Evolutionary conservation across 2,888 invertebrate species (phyloP), one percentile per base, ranked within the genome.

Genomic region (Litoditis marina): DNA sequence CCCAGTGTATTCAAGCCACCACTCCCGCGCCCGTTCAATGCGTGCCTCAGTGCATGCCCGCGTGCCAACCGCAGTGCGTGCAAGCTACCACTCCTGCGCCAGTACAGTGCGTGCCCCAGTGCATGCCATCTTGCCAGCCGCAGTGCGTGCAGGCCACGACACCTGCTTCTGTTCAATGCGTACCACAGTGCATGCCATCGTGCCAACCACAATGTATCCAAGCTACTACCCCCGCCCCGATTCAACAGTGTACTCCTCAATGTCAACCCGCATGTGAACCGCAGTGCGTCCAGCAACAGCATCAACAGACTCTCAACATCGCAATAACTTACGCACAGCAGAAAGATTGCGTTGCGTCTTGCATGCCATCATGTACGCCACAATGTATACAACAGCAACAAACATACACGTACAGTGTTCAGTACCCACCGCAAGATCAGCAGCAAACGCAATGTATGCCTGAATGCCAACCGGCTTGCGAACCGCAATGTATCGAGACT

Each of bases 241-340:
- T 47, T 7, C 59, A 61, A 25, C 44, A 58, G 34, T 68, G 68
- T 34, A 50, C 60, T 32, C 68, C 66, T 32, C 64, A 60, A 49
- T 71, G 71, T 42, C 68, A 71, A 28, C 71, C 71, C 32, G 60
- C 66, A 42, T 71, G 71, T 52, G 52, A 47, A 11, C 60, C 61
- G 27, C 60, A 60, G 6, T 70, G 70, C 52, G 53, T 68, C 31
- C 31, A 58, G 13, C 31, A 39, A 16, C 53, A 53, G 19, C 22
- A 19, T 7, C 19, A 19, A 7, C 50, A 50, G 28, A 25, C 50
- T 50, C 27, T 50, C 50, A 22, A 22, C 5, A 50, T 50, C 22
- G 28, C 19, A 6, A 27, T 50, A n/a, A 19, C 50, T 25, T 22
- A 25, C 6, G 8, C n/a, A 19, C 28, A 22, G 22, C 22, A 4